Evolutionary conservation across 2,888 invertebrate species (phyloP).

Genomic region (Cerastoderma edule): DNA sequence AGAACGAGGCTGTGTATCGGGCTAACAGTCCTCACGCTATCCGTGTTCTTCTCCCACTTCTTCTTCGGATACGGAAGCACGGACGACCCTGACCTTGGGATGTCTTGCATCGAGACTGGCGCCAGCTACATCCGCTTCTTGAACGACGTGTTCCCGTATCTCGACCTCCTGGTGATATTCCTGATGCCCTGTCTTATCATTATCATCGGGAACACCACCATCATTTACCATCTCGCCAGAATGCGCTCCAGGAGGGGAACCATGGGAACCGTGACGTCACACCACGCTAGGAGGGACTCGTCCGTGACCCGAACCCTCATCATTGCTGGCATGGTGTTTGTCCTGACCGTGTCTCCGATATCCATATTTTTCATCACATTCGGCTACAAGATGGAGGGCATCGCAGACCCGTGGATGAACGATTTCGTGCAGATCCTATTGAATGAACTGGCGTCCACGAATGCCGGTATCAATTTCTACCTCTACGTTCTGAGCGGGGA

Average conservation of each 20-base stretch:
- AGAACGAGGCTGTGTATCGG: background rate
- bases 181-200: constrained; percentile 7
- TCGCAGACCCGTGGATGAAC: background rate
- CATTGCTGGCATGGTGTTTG: constrained; percentile 6
- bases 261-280: background rate
- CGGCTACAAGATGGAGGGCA: background rate
- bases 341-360: constrained; percentile 11
- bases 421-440: background rate
- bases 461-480: constrained; percentile 7
- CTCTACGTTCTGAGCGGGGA: constrained; percentile 7
- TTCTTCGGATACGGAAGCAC: constrained; percentile 13
- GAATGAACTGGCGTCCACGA: background rate
- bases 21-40: background rate
- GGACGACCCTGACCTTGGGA: background rate
- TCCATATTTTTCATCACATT: constrained; percentile 4
- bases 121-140: background rate
- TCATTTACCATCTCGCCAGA: background rate
- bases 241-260: background rate
- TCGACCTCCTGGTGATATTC: constrained; percentile 1
- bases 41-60: background rate
- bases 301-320: constrained; percentile 15
- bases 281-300: background rate
- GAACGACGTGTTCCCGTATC: background rate
- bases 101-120: background rate
- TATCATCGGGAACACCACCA: background rate